Base-by-base conservation (phyloP, 1,140 invertebrate species). In the Diachasmimorpha longicaudata region DNA sequence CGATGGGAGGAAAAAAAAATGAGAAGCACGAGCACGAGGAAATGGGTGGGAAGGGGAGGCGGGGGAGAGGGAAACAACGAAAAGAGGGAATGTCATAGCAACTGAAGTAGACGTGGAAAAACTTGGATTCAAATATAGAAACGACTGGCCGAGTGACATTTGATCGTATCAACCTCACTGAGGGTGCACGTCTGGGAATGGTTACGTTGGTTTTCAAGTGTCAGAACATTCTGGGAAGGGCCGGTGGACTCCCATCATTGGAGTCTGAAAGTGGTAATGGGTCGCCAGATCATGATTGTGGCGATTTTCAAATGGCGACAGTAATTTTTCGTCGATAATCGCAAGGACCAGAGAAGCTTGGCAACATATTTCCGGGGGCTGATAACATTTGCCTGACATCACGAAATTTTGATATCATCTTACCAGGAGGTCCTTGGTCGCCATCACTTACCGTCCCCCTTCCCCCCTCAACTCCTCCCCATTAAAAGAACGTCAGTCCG, bases 101-200 rank as follows among this genome's bases (percentile, higher is more conserved):
- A 72, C 70, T 63, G 58, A 63, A 19, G 23, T 16, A 58, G 48
- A 72, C 70, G 48, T 58, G 36, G 36, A 37, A 70, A 75, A 74
- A 70, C 72, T 77, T 77, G 71, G 58, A 79, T 79, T 79, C 72
- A 75, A 79, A 79, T 79, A 79, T 79, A 79, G 75, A 74, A 71
- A 71, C 52, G 55, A 68, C 69, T 75, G 75, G 68, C 70, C 75
- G 75, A 77, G 75, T 79, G 78, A 79, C 78, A 79, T 79, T 79
- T 79, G 75, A 79, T 79, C 44, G 69, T 74, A 76, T 79, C 78
- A 58, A 70, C 39, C 48, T 68, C 58, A 58, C n/a, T 58, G 52
- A 8, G 58, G 58, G 48, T 52, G 48, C n/a, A 6, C 72, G 69
- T 77, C 52, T 70, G 70, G 77, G 73, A 75, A 75, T 72, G 73